These are phyloP conservation scores for Odobenus rosmarus DNA, from an alignment of 2,113 vertebrate genomes.

Conservation along the genomic window DNA sequence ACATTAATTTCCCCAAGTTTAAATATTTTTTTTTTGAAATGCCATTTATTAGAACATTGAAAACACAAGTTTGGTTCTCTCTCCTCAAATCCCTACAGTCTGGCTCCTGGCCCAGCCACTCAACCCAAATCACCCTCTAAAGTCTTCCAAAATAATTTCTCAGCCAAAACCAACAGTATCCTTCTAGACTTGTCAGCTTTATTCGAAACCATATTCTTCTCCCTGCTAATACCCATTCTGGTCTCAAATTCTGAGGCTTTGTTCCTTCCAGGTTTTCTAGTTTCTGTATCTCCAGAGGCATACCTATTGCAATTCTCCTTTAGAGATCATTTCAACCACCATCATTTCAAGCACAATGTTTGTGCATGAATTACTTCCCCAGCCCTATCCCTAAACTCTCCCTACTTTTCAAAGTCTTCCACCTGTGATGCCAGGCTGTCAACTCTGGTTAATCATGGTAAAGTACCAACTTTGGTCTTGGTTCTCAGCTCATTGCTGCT, in stretches of 20 bases:
- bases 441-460: neutral
- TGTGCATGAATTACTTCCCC: neutral
- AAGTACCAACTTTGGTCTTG: neutral
- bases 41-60: conserved; percentile 52
- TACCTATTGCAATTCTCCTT: neutral
- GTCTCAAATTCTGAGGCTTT: neutral
- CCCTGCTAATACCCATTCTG: neutral
- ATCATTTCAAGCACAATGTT: neutral
- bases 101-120: conserved; percentile 64
- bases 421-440: neutral
- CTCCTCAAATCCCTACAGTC: conserved; percentile 45
- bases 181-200: conserved; percentile 56
- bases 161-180: conserved; percentile 65
- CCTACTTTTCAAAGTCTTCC: neutral
- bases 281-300: neutral
- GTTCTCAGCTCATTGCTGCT: neutral
- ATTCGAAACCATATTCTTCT: conserved; percentile 43
- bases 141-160: conserved; percentile 70
- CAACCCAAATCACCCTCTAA: conserved; percentile 68
- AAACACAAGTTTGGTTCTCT: conserved; percentile 51
- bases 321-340: neutral
- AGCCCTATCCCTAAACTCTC: neutral
- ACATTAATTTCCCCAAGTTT: conserved; percentile 2
- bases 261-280: neutral
- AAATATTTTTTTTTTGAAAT: conserved; percentile 62